These are phyloP conservation scores for Tetheella fluctuosa DNA, from an alignment of 2,888 invertebrate species.

Conservation along the genomic window DNA sequence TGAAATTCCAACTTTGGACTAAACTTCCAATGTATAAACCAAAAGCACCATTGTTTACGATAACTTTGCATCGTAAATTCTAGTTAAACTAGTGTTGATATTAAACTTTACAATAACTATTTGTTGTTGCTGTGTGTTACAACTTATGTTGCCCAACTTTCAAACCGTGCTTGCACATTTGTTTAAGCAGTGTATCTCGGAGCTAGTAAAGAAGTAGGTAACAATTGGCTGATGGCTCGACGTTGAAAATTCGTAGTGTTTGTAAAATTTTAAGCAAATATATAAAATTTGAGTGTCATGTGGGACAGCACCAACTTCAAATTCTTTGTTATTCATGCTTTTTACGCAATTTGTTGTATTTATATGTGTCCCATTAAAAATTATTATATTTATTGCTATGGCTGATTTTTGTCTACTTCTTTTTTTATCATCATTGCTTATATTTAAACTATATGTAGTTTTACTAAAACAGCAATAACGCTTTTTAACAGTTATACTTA, in stretches of 20 bases:
- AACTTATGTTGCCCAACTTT: constrained; percentile 9
- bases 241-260: background rate
- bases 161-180: constrained; percentile 18
- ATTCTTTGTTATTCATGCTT: constrained; percentile 17
- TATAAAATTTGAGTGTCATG: constrained; percentile 46
- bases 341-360: constrained; percentile 1
- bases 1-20: background rate
- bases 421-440: background rate
- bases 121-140: background rate
- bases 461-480: background rate
- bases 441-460: background rate
- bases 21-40: background rate
- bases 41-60: background rate
- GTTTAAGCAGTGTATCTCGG: constrained; percentile 35
- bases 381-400: background rate
- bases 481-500: background rate
- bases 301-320: constrained; percentile 53
- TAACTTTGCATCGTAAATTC: constrained; percentile 4
- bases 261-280: background rate
- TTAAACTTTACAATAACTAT: constrained; percentile 5
- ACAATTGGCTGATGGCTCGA: constrained; percentile 12
- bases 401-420: constrained; percentile 1
- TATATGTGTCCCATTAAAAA: background rate
- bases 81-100: background rate
- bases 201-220: constrained; percentile 14